phyloP scores from a whole-genome alignment of 2,113 vertebrate species.

The Tychaedon coryphoeus region DNA sequence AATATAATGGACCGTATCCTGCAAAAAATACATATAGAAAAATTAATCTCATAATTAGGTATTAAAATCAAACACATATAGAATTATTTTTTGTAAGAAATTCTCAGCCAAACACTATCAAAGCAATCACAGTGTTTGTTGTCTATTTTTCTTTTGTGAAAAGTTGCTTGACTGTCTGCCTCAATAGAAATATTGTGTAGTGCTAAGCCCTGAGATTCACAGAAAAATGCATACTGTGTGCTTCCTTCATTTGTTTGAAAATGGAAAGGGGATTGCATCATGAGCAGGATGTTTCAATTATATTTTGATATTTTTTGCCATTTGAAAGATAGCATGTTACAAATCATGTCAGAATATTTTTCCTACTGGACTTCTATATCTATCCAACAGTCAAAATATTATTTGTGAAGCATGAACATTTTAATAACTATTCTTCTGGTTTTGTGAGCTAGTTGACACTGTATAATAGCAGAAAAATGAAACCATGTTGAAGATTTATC shows the following conservation, averaged over 20 bases:
- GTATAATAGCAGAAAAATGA: conserved; percentile 55
- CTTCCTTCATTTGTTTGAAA: conserved; percentile 42
- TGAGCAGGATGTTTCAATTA: conserved; percentile 49
- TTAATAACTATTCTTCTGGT: conserved; percentile 62
- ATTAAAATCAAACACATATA: background rate
- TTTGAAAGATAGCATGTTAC: conserved; percentile 59
- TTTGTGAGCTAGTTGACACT: conserved; percentile 59
- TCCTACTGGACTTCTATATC: conserved; percentile 60
- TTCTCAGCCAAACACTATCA: background rate
- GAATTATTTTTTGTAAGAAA: background rate
- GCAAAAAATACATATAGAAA: background rate
- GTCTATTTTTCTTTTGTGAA: background rate
- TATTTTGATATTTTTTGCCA: conserved; percentile 52
- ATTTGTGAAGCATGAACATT: conserved; percentile 62
- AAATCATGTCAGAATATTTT: conserved; percentile 68
- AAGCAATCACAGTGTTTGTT: background rate
- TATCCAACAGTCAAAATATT: conserved; percentile 60
- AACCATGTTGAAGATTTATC: conserved; percentile 39
- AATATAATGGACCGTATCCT: background rate
- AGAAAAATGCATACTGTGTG: background rate
- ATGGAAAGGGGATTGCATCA: conserved; percentile 19
- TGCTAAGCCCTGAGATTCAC: background rate
- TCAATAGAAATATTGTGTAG: background rate
- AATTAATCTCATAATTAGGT: background rate
- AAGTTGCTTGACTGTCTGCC: background rate